Conservation (phyloP, 2,888 invertebrate genomes). For the Myopa testacea region DNA sequence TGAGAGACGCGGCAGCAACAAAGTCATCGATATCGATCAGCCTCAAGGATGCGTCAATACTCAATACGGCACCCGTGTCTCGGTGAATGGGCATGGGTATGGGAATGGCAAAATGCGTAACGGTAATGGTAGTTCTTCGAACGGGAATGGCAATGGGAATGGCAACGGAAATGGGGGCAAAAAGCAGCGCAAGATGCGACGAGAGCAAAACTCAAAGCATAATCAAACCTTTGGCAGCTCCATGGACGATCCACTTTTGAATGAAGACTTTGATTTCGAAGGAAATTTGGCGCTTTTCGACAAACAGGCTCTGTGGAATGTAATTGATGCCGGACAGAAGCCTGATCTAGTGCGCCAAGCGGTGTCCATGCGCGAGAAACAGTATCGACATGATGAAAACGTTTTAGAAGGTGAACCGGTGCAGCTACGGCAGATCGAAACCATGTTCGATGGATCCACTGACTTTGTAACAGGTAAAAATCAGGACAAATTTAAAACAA, state of each 20-base stretch:
- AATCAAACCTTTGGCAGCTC: conserved; percentile 66
- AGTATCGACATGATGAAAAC: conserved; percentile 88
- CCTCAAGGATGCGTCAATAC: conserved; percentile 41
- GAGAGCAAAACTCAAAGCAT: conserved; percentile 61
- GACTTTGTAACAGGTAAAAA: conserved; percentile 64
- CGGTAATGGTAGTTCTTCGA: conserved; percentile 24
- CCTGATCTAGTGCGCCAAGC: conserved; percentile 72
- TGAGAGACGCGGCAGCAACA: conserved; percentile 58
- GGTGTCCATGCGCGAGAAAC: conserved; percentile 57
- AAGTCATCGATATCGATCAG: conserved; percentile 61
- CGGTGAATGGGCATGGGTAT: conserved; percentile 46
- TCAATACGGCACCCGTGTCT: conserved; percentile 47
- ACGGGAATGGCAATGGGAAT: conserved; percentile 46
- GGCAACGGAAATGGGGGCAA: conserved; percentile 44
- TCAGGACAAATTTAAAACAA: not conserved
- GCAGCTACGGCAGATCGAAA: conserved; percentile 76
- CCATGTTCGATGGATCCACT: conserved; percentile 65
- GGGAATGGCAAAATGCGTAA: conserved; percentile 34
- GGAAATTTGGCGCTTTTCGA: conserved; percentile 92
- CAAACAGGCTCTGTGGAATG: conserved; percentile 84
- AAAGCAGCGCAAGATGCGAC: conserved; percentile 56
- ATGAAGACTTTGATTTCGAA: conserved; percentile 92
- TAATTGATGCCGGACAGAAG: conserved; percentile 73
- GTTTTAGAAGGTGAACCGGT: conserved; percentile 77
- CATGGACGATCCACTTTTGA: conserved; percentile 64